Evolutionary conservation across 2,888 invertebrate genomes (phyloP), one percentile per base, ranked within the genome.

Genomic region (Ceratothoa steindachneri): DNA sequence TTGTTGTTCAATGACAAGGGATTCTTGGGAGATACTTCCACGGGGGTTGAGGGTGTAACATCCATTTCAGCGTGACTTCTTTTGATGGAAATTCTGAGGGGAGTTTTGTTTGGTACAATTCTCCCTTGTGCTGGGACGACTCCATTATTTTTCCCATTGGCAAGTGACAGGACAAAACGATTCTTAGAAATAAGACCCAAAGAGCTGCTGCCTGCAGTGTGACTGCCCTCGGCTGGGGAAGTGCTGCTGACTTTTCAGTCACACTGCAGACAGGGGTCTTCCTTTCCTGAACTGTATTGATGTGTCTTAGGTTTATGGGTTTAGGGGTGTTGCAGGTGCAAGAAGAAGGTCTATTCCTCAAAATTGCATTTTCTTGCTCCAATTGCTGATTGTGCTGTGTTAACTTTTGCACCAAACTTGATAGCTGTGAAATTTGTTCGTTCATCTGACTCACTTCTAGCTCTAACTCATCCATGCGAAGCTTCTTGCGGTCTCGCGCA

Each of bases 401-500:
- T 12, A 79, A 60, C 4, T 67, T 31, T 55, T 71, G 19, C 22
- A 55, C 69, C 15, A 76, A 41, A 9, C 67, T 60, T 52, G 70
- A 65, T 12, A 79, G 31, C 30, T 73, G 68, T 19, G 52, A 28
- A 1, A 79, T 52, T 2, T 71, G 64, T 52, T 73, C 70, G 2
- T 28, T 60, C 31, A 75, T 19, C 24, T 75, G 71, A 19, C 67
- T 29, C 2, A 78, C 55, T 27, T 73, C 69, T 30, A 30, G 41
- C 69, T 79, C 79, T 55, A 79, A 68, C 41, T 73, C 69, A 29
- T 93, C 91, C 89, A 97, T 91, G 83, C 90, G 91, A 0, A 93
- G 93, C 84, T 97, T 97, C 84, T 98, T 98, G 64, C 96, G 89
- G 85, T 98, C 98, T 71, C 98, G 89, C 0, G 97, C 97, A 67